phyloP scores from a whole-genome alignment of 2,888 invertebrate genomes.

The Cosmopolites sordidus region DNA sequence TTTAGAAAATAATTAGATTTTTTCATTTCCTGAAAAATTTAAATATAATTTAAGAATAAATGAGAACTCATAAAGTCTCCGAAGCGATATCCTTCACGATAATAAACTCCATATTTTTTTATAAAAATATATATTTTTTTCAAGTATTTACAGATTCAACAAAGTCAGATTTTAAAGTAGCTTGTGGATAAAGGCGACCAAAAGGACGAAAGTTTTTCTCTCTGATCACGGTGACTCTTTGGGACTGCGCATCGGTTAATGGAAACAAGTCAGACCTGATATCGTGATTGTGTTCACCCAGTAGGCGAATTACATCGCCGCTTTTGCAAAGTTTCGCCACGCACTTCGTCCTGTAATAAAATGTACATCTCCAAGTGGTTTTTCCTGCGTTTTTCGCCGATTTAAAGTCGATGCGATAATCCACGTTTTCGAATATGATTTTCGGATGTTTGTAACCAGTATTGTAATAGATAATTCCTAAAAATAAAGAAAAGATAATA shows the following conservation, averaged over 20 bases:
- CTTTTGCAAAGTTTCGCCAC: constrained; percentile 28
- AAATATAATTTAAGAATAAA: no score
- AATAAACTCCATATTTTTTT: no score
- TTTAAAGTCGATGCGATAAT: constrained; percentile 31
- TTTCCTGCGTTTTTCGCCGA: constrained; percentile 26
- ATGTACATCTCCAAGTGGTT: constrained; percentile 33
- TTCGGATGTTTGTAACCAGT: constrained; percentile 34
- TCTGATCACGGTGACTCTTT: constrained; percentile 14
- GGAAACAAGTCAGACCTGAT: constrained; percentile 13
- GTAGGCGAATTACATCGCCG: constrained; percentile 25
- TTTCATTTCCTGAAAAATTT: no score
- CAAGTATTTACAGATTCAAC: no score
- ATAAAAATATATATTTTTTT: no score
- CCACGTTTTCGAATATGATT: constrained; percentile 32
- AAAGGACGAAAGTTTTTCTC: no score
- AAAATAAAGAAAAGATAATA: constrained; percentile 22
- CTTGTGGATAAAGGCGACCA: no score
- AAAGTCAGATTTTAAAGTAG: no score
- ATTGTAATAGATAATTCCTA: constrained; percentile 32
- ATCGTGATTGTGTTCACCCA: constrained; percentile 32
- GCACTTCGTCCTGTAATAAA: constrained; percentile 31
- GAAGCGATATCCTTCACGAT: no score
- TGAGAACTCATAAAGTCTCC: no score
- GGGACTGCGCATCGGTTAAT: constrained; percentile 12
- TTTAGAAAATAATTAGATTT: no score